Percentiles rank a stretch among this genome's conserved stretches.
These are phyloP conservation scores for Rana temporaria DNA, from an alignment of 2,113 vertebrate genomes.

Conservation along the genomic window DNA sequence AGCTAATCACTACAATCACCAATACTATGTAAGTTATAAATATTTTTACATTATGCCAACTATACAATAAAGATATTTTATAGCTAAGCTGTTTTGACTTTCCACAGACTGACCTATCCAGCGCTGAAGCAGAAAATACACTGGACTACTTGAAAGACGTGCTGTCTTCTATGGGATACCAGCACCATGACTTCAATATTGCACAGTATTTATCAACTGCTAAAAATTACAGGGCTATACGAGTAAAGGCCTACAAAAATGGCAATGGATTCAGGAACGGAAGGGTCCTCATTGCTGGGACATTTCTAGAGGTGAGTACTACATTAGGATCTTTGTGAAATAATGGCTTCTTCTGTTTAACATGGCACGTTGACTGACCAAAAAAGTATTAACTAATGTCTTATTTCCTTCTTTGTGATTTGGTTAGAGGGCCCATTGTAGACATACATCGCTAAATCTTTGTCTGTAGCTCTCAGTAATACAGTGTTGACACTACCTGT, in stretches of 20 bases:
- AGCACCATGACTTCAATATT: constrained; percentile 40
- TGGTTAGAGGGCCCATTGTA: no score
- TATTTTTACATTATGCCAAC: no score
- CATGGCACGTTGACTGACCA: no score
- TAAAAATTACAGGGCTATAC: constrained; percentile 60
- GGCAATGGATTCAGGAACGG: constrained; percentile 62
- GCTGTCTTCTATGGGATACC: constrained; percentile 59
- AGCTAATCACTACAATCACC: no score
- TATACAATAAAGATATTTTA: no score
- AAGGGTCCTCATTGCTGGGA: constrained; percentile 65
- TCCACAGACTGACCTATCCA: constrained; percentile 65
- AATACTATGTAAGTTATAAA: no score
- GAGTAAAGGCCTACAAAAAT: constrained; percentile 68
- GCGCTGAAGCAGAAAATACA: constrained; percentile 58
- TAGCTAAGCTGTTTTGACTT: neutral
- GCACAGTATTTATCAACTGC: constrained; percentile 49
- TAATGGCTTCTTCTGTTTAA: neutral
- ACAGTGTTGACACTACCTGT: no score
- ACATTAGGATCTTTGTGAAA: neutral
- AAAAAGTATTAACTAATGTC: no score
- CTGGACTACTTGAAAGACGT: constrained; percentile 61
- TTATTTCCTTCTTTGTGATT: no score
- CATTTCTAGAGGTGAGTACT: constrained; percentile 65
- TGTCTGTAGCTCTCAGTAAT: no score
- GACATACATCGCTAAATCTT: no score